Percentiles rank a stretch among this genome's conserved stretches.
Evolutionary conservation across 1,140 invertebrate genomes (phyloP).

Genomic region (Triops longicaudatus): DNA sequence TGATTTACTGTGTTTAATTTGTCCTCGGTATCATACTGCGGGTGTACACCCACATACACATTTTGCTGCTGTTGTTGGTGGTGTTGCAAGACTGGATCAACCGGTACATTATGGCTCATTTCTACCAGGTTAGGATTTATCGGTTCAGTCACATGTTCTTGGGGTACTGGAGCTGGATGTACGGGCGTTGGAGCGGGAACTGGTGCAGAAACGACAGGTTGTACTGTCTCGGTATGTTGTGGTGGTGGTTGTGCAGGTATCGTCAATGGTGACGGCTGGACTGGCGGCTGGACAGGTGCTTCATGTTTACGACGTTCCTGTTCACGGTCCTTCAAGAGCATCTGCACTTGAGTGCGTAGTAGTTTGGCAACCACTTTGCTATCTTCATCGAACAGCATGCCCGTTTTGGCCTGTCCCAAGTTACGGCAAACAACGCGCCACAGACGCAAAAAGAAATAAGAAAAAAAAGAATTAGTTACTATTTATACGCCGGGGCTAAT

Average conservation of each 20-base stretch:
- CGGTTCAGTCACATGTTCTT: not conserved
- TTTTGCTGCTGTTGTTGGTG: not conserved
- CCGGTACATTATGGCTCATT: not conserved
- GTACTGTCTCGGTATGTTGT: not conserved
- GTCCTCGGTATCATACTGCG: not conserved
- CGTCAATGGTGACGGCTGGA: not conserved
- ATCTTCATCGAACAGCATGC: slow-evolving; percentile 84
- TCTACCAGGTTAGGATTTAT: not conserved
- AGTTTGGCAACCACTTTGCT: slow-evolving; percentile 77
- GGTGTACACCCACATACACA: not conserved
- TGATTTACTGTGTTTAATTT: not conserved
- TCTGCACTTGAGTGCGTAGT: slow-evolving; percentile 69
- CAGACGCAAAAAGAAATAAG: not conserved
- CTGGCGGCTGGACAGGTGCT: slow-evolving; percentile 36
- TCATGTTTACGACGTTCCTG: slow-evolving; percentile 47
- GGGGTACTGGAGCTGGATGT: not conserved
- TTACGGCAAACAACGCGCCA: not conserved
- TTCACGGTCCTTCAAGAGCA: slow-evolving; percentile 53
- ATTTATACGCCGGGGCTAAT: not conserved
- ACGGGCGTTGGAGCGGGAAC: not conserved
- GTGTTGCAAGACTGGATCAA: not conserved
- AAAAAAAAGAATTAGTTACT: slow-evolving; percentile 4
- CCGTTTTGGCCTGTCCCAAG: slow-evolving; percentile 59
- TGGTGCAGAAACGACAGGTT: not conserved
- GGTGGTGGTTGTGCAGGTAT: slow-evolving; percentile 16